These are phyloP conservation scores for Ellobius talpinus DNA, from an alignment of 2,113 vertebrate genomes.

Conservation along the genomic window DNA sequence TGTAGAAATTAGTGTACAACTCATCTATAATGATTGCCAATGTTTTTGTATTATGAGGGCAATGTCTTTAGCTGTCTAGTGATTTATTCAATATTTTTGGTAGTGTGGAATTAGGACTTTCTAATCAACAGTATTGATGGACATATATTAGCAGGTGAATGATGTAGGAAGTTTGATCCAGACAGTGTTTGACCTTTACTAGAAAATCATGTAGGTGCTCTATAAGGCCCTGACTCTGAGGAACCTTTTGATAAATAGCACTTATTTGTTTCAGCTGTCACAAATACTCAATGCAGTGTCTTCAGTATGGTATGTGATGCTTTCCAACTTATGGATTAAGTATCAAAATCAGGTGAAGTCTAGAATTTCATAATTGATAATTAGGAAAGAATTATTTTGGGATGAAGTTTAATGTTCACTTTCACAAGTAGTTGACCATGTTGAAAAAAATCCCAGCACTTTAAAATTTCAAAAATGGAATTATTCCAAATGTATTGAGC, in stretches of 20 bases:
- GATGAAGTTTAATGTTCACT: neutral
- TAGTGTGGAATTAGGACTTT: neutral
- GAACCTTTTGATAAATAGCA: neutral
- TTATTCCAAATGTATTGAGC: no score
- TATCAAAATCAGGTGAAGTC: neutral
- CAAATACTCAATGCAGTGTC: neutral
- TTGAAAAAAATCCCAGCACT: neutral
- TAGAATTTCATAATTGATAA: neutral
- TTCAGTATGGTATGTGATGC: neutral
- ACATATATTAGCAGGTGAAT: neutral
- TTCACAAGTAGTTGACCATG: neutral
- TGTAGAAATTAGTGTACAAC: neutral
- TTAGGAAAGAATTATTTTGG: neutral
- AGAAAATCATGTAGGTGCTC: neutral
- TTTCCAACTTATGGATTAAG: neutral
- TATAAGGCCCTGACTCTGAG: neutral
- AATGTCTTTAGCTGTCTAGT: neutral
- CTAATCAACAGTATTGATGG: neutral
- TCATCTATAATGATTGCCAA: accelerated
- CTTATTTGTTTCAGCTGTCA: neutral
- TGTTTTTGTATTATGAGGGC: neutral
- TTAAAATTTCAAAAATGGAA: neutral
- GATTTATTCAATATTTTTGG: neutral
- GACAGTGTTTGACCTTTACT: neutral
- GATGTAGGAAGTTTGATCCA: neutral